Evolutionary conservation across 2,888 invertebrate genomes (phyloP).

Genomic region (Tillus elongatus): DNA sequence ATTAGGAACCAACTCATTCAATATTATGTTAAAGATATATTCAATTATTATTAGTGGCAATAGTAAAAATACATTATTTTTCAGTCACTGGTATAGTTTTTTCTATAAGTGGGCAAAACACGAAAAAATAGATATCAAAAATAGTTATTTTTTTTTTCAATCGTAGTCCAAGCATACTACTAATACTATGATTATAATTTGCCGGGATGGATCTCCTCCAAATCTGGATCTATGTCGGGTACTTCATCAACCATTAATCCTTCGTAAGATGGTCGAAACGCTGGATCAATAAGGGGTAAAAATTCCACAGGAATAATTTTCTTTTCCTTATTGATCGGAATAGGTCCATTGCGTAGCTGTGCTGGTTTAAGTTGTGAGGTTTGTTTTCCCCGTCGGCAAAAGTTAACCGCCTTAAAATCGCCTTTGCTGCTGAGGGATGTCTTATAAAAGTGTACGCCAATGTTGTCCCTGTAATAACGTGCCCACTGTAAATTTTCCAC

Average conservation of each 20-base stretch:
- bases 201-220: slow-evolving; percentile 1
- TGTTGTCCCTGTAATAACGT: slow-evolving; percentile 2
- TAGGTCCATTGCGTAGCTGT: slow-evolving; percentile 2
- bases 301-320: background rate
- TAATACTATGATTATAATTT: background rate
- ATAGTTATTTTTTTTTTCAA: background rate
- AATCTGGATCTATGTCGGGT: slow-evolving; percentile 1
- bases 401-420: slow-evolving; percentile 3
- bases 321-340: slow-evolving; percentile 1
- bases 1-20: too few species aligned
- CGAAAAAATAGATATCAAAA: background rate
- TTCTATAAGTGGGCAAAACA: too few species aligned
- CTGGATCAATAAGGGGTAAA: slow-evolving; percentile 1
- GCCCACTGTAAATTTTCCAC: slow-evolving; percentile 2
- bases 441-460: background rate
- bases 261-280: slow-evolving; percentile 1
- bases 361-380: background rate
- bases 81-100: too few species aligned
- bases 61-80: too few species aligned
- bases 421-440: slow-evolving; percentile 1
- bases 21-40: too few species aligned
- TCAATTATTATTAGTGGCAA: too few species aligned
- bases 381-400: slow-evolving; percentile 4
- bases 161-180: background rate
- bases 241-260: background rate